Evolutionary conservation across 2,797 vertebrate genomes (phyloP).

Genomic region (Xyrichtys novacula): DNA sequence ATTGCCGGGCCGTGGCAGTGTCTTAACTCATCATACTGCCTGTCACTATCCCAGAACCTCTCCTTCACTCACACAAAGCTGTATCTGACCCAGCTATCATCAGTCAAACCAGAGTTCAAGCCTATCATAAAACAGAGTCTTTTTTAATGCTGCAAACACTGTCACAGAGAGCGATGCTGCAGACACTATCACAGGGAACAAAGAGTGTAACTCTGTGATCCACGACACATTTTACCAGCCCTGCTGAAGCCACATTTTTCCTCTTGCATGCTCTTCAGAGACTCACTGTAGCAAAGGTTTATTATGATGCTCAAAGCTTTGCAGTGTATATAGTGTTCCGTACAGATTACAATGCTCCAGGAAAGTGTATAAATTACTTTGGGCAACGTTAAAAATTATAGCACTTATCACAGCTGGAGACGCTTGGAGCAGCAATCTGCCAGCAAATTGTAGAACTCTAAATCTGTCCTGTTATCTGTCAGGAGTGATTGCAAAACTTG

Average conservation of each 20-base stretch:
- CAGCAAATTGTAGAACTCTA: conserved; percentile 53
- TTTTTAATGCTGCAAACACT: conserved; percentile 38
- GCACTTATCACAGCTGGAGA: conserved; percentile 75
- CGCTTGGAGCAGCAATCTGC: conserved; percentile 52
- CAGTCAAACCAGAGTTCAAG: conserved; percentile 67
- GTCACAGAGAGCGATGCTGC: conserved; percentile 25
- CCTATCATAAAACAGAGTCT: conserved; percentile 52
- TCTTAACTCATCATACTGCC: conserved; percentile 78
- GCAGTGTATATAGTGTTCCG: conserved; percentile 29
- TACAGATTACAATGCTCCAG: conserved; percentile 45
- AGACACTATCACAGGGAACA: conserved; percentile 18
- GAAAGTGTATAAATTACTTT: conserved; percentile 58
- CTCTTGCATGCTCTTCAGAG: conserved; percentile 88
- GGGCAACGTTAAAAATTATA: conserved; percentile 56
- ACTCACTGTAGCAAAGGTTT: conserved; percentile 88
- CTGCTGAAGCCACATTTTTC: conserved; percentile 10
- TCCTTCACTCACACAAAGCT: conserved; percentile 56
- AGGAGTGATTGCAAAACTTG: conserved; percentile 31
- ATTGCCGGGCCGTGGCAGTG: conserved; percentile 63
- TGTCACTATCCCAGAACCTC: conserved; percentile 61
- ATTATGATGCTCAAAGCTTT: conserved; percentile 83
- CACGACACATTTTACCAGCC: conserved; percentile 8
- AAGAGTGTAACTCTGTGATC: conserved; percentile 31
- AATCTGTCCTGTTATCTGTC: conserved; percentile 23
- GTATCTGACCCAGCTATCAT: conserved; percentile 60